Conservation (phyloP, 2,797 vertebrate species). For the Takifugu rubripes region DNA sequence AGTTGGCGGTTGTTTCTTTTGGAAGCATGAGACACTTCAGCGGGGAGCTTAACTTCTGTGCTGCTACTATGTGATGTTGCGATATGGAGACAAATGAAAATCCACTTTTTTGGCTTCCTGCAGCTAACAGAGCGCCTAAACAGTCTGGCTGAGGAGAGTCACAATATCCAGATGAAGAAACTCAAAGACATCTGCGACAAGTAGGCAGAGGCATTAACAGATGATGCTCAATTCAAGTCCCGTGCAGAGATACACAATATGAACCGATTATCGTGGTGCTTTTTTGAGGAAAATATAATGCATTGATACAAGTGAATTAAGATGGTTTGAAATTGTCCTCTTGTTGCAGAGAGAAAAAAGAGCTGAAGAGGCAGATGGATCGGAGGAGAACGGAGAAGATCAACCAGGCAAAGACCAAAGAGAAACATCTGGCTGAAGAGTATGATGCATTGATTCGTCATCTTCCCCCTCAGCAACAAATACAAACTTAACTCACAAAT, state of each 20-base stretch:
- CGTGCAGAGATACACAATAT: no score
- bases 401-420: conserved; percentile 95
- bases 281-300: no score
- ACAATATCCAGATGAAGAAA: conserved; percentile 91
- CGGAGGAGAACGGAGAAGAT: conserved; percentile 97
- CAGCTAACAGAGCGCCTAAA: conserved; percentile 93
- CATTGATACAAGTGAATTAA: no score
- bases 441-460: conserved; percentile 56
- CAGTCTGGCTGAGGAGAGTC: conserved; percentile 88
- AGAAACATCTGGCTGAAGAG: conserved; percentile 97
- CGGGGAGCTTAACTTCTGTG: neutral
- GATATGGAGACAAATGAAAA: neutral
- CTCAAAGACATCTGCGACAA: conserved; percentile 95
- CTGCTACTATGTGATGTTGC: neutral
- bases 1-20: no score
- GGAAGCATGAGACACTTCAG: neutral
- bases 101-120: conserved; percentile 13
- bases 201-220: conserved; percentile 63
- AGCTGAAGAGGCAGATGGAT: conserved; percentile 98
- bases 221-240: no score
- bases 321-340: neutral
- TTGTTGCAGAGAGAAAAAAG: conserved; percentile 89
- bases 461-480: neutral
- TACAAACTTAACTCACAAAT: no score
- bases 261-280: no score